Base-by-base conservation (phyloP, 2,113 vertebrate species). In the Athene noctua region DNA sequence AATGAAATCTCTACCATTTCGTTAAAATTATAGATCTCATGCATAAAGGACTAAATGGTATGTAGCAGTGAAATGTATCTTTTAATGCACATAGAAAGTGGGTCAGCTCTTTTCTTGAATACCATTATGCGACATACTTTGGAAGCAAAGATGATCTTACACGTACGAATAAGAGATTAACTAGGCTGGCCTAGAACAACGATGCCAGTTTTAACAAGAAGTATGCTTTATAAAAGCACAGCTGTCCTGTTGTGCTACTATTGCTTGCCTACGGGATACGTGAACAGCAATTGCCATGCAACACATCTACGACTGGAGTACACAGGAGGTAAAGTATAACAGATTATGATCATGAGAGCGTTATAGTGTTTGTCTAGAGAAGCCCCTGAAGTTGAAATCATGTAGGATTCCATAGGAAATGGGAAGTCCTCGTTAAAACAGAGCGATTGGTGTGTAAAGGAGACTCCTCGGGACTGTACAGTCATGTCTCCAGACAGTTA, bases 401-500 rank as follows among this genome's bases (percentile, higher is more conserved):
- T 0, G 0, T 20, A 59, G 55, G 32, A 72, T 55, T 80, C 70
- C 2, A 0, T 1, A 26, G 47, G 65, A 81, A 80, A 77, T 29
- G 40, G 47, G 38, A 80, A 85, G 14, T 17, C 54, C 74, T 70
- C 2, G 0, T 42, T 61, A 36, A 49, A 93, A 29, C 12, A 36
- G 40, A 51, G 47, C 5, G 2, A 80, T n/a, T 25, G 15, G 1
- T 16, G 30, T 7, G 46, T 5, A 19, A 20, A 87, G 94, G 80
- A 79, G 54, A 15, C 62, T 67, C 92, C 89, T 65, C 12, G 2
- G 67, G 36, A 68, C 67, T 3, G 9, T 2, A 23, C 34, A 54
- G 83, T 4, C 23, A 71, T 1, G 30, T 75, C 77, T 68, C 80
- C 87, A 92, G 78, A 72, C 42, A 15, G 66, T 5, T 19, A 10